Evolutionary conservation across 2,113 vertebrate species (phyloP).

Genomic region (Trematomus loennbergii): DNA sequence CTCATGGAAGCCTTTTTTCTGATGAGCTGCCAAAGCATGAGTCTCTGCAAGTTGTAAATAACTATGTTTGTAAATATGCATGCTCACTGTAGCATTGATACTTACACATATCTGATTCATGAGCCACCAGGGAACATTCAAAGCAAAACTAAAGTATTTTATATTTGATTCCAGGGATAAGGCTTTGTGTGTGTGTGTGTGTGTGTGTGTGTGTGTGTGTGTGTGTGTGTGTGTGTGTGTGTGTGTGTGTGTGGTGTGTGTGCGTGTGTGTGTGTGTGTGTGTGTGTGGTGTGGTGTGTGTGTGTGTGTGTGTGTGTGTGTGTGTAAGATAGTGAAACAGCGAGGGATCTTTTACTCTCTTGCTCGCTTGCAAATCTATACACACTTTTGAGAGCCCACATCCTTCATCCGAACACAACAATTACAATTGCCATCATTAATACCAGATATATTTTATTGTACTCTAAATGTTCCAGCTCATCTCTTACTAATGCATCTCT

Average conservation of each 20-base stretch:
- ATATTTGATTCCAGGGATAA: background rate
- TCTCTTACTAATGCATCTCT: slow-evolving; percentile 43
- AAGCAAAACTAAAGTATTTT: slow-evolving; percentile 1
- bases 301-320: background rate
- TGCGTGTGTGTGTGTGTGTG: no score
- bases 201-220: no score
- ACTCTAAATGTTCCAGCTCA: slow-evolving; percentile 42
- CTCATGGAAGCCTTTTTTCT: slow-evolving; percentile 42
- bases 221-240: no score
- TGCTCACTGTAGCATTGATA: slow-evolving; percentile 22
- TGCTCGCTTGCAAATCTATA: background rate
- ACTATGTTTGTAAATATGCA: slow-evolving; percentile 42
- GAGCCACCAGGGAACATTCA: slow-evolving; percentile 3
- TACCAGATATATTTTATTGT: background rate
- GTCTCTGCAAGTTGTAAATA: slow-evolving; percentile 41
- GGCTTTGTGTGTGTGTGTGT: background rate
- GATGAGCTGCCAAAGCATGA: slow-evolving; percentile 40
- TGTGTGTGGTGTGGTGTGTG: no score
- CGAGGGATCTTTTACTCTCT: background rate
- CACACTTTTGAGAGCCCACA: background rate
- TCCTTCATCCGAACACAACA: background rate
- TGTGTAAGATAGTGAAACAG: background rate
- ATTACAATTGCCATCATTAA: slow-evolving; percentile 27
- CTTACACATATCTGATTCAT: slow-evolving; percentile 1
- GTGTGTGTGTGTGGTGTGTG: no score